Conservation (phyloP, 2,888 invertebrate species). For the Chaetogeoica ovagalla region DNA sequence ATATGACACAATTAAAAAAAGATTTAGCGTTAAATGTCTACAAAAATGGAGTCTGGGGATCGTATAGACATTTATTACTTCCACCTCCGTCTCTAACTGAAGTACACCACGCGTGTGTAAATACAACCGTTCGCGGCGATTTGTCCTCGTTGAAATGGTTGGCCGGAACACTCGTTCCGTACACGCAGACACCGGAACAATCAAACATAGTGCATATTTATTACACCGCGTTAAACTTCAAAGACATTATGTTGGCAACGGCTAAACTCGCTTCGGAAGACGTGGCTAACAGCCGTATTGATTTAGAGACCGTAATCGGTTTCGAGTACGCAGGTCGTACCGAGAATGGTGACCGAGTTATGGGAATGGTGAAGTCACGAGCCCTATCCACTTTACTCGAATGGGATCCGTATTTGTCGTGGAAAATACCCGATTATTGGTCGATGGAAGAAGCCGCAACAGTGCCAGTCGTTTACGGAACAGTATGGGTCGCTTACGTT, state of each 20-base stretch:
- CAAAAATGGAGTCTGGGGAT: constrained; percentile 73
- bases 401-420: constrained; percentile 62
- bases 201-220: constrained; percentile 64
- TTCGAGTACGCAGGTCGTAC: constrained; percentile 65
- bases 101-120: constrained; percentile 74
- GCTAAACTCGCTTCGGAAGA: constrained; percentile 85
- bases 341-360: constrained; percentile 60
- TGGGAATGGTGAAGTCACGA: constrained; percentile 61
- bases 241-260: constrained; percentile 91
- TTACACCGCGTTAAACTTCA: constrained; percentile 86
- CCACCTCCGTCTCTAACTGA: constrained; percentile 62
- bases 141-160: constrained; percentile 83
- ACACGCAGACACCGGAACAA: constrained; percentile 23
- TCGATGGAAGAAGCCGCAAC: constrained; percentile 69
- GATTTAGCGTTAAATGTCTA: constrained; percentile 81
- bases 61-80: constrained; percentile 77
- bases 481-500: constrained; percentile 58
- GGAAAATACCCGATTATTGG: constrained; percentile 67
- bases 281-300: constrained; percentile 68
- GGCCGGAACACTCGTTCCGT: constrained; percentile 64
- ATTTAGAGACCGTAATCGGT: constrained; percentile 68
- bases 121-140: constrained; percentile 80
- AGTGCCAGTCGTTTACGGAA: constrained; percentile 68
- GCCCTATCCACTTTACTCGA: constrained; percentile 64
- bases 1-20: constrained; percentile 68